Base-by-base conservation (phyloP, 2,888 invertebrate genomes). In the Ennomos erosarius region DNA sequence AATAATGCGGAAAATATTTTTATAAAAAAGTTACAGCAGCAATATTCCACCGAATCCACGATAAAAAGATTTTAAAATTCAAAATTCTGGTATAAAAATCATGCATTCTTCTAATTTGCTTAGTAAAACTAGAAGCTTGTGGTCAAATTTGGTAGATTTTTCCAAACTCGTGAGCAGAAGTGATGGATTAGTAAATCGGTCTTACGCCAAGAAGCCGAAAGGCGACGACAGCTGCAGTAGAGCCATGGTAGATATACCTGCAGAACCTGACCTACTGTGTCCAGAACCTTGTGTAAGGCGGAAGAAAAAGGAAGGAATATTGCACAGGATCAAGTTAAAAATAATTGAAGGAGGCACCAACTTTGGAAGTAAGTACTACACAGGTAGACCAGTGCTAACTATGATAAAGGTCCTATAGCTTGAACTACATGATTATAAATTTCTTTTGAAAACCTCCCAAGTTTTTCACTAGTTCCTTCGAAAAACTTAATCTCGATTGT, bases 301-400 rank as follows among this genome's bases (percentile, higher is more conserved):
- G 34, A 81, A 82, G 16, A 82, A 83, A 63, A 85, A 84, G 54
- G 59, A 70, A 43, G 84, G 88, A 0, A 84, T 91, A 42, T 67
- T 92, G 9, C 89, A 88, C 60, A 85, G 68, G 65, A 89, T 91
- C 26, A 90, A 89, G 70, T 59, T 91, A 51, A 85, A 68, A 68
- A 70, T 92, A 9, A 71, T 87, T 16, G 88, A 91, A 66, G 91
- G 91, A 13, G 90, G 91, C 54, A 83, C 88, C 1, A 92, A 91
- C 64, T 91, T 92, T 75, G 90, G 90, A 67, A 88, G 91, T 90
- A 71, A 85, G 89, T 75, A 3, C 5, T 16, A 13, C 10, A 36
- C 16, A 16, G 1, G 3, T 16, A 16, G 16, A 16, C 1, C 16
- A 16, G 16, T 16, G 16, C 3, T 16, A 16, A 16, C 16, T 16